Percentiles rank a stretch among this genome's conserved stretches.
Evolutionary conservation across 2,888 invertebrate species (phyloP).

Genomic region (Galerucella pusilla): DNA sequence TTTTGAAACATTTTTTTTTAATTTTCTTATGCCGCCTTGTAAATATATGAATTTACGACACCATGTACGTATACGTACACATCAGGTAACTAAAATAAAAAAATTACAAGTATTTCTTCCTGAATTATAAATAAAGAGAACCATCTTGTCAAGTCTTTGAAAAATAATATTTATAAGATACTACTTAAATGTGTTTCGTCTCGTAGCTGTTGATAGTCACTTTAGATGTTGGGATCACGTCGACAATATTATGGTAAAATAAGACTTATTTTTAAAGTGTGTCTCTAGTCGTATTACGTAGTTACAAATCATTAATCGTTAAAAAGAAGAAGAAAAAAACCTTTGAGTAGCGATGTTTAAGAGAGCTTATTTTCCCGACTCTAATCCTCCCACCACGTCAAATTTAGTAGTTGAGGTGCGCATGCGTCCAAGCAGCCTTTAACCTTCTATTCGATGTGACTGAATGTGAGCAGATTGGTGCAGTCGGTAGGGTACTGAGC

Average conservation of each 20-base stretch:
- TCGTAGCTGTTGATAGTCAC: slow-evolving; percentile 31
- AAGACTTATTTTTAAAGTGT: slow-evolving; percentile 31
- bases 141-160: slow-evolving; percentile 45
- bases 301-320: slow-evolving; percentile 22
- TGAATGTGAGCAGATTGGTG: too few species aligned
- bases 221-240: slow-evolving; percentile 54
- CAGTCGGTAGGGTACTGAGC: too few species aligned
- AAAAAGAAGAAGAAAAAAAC: not conserved
- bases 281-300: slow-evolving; percentile 38
- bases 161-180: slow-evolving; percentile 15
- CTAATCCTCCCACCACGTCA: too few species aligned
- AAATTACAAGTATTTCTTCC: not conserved
- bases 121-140: slow-evolving; percentile 16
- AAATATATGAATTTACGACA: too few species aligned
- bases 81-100: not conserved
- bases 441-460: too few species aligned
- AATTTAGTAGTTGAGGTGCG: too few species aligned
- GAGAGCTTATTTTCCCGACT: too few species aligned
- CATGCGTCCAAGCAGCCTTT: too few species aligned
- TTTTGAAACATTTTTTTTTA: too few species aligned
- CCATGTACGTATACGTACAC: not conserved
- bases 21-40: too few species aligned
- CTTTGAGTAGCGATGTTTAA: not conserved
- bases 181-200: slow-evolving; percentile 46
- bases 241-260: slow-evolving; percentile 49